Conservation (phyloP, 2,888 invertebrate species). For the Rotaria sp. region DNA sequence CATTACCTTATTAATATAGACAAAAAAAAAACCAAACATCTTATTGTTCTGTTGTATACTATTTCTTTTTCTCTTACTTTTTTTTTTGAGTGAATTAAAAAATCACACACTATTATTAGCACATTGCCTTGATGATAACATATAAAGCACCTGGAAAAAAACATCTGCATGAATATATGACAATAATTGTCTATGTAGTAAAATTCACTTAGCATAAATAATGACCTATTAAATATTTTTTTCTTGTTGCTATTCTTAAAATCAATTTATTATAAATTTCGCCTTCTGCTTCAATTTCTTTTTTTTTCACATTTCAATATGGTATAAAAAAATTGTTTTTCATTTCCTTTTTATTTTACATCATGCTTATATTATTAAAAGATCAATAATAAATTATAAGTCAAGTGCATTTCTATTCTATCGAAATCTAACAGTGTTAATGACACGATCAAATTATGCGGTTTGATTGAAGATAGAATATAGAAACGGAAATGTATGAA, state of each 20-base stretch:
- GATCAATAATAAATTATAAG: background rate
- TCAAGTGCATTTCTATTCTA: background rate
- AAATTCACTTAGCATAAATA: background rate
- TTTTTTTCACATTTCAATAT: too few species aligned
- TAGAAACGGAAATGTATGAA: background rate
- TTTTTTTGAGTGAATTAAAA: background rate
- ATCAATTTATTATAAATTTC: too few species aligned
- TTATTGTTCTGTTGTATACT: background rate
- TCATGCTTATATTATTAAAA: background rate
- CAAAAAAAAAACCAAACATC: background rate
- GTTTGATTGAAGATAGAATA: background rate
- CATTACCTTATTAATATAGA: background rate
- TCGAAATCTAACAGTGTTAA: background rate
- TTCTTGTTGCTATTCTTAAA: too few species aligned
- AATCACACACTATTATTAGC: slow-evolving; percentile 2
- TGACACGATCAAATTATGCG: background rate
- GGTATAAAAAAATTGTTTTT: too few species aligned
- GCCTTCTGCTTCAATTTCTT: too few species aligned
- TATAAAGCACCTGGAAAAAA: background rate
- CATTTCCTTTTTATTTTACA: background rate
- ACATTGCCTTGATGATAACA: background rate
- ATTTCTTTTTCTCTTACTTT: background rate
- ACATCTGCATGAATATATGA: background rate
- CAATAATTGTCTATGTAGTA: background rate
- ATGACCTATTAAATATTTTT: background rate